Base-by-base conservation (phyloP, 2,797 vertebrate genomes). In the Eurystomus glaucurus region DNA sequence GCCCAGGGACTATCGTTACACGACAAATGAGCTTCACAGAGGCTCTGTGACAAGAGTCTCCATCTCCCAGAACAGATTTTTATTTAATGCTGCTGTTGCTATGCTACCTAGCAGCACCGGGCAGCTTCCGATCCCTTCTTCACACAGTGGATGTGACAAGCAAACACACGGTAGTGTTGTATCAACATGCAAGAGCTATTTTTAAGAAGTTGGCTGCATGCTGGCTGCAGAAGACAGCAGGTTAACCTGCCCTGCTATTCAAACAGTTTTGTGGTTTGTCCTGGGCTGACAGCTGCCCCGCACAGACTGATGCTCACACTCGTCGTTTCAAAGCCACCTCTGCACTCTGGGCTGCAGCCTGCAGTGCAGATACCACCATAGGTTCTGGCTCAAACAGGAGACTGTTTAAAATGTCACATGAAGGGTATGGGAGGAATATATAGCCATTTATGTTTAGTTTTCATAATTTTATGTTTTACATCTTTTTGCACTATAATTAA, bases 251-350 rank as follows among this genome's bases (percentile, higher is more conserved):
- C 45, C 54, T 46, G 68, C 35, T 51, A 9, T 17, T 58, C 51
- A 43, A 8, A 41, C 4, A 45, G 48, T 3, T 84, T 41, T 41
- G 61, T 28, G 28, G 46, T 8, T 88, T 79, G 45, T 57, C 61
- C 25, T 29, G 61, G 48, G 37, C 58, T 41, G 39, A 14, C 9
- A 23, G 46, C 60, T 39, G 28, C 54, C 37, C 33, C 21, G 43
- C 18, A 39, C 29, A 0, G 0, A 9, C 7, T 6, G 8, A 74
- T 1, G 11, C 35, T 17, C 4, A 5, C 1, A 0, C 41, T 33
- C 0, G 0, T 20, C 2, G 0, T 29, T 66, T 23, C 76, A 69
- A 50, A 84, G 23, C 14, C 68, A 31, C 18, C 46, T 39, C 37
- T 31, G 37, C 11, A 13, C 9, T 3, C 20, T 1, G 1, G 31